Conservation (phyloP, 2,113 vertebrate species). For the Centropristis striata region DNA sequence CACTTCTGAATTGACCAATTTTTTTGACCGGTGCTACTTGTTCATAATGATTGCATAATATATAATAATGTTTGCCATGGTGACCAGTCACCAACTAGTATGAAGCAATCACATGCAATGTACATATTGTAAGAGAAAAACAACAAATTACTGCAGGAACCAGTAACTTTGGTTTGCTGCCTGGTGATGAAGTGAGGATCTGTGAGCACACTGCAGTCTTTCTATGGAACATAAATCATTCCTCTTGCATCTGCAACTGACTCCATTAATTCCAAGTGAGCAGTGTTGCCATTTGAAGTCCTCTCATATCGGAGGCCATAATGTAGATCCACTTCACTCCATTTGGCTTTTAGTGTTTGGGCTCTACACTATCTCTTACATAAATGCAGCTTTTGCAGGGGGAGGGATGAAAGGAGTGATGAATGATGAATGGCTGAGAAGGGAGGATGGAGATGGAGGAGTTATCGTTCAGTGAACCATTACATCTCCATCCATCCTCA, state of each 20-base stretch:
- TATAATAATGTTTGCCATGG: too few relatives aligned
- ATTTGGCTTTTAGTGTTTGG: slow-evolving; percentile 63
- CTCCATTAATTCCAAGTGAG: slow-evolving; percentile 48
- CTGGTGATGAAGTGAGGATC: not conserved
- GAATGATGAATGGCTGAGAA: slow-evolving; percentile 51
- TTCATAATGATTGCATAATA: too few relatives aligned
- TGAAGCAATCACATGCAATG: not conserved
- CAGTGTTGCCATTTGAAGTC: slow-evolving; percentile 53
- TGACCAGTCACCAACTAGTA: too few relatives aligned
- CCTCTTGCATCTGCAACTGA: slow-evolving; percentile 23
- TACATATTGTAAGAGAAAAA: not conserved
- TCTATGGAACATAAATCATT: slow-evolving; percentile 24
- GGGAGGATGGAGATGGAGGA: slow-evolving; percentile 39
- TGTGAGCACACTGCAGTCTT: not conserved
- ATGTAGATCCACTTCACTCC: slow-evolving; percentile 63
- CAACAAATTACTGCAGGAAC: not conserved
- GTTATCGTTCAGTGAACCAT: slow-evolving; percentile 39
- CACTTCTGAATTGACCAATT: too few relatives aligned
- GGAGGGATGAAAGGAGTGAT: slow-evolving; percentile 24
- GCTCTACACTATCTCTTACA: slow-evolving; percentile 56
- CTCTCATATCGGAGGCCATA: slow-evolving; percentile 32
- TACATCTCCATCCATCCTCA: slow-evolving; percentile 39
- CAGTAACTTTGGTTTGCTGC: not conserved
- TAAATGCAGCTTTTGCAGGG: slow-evolving; percentile 49
- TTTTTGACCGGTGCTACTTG: too few relatives aligned